These are phyloP conservation scores for Thaumetopoea pityocampa DNA, from an alignment of 1,140 invertebrate genomes.

Conservation along the genomic window DNA sequence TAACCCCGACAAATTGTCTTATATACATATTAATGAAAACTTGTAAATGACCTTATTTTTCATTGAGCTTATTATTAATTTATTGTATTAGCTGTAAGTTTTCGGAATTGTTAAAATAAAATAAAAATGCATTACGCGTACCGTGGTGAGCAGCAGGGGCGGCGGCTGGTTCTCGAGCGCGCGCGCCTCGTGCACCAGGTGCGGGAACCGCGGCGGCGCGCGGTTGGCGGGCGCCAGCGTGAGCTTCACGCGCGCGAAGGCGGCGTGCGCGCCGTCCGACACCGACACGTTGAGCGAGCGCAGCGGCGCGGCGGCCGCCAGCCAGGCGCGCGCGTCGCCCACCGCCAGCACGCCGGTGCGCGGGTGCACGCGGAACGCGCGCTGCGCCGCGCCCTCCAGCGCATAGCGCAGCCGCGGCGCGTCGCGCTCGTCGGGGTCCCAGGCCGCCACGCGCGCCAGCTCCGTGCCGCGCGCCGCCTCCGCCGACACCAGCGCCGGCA, in stretches of 20 bases:
- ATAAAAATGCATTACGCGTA: constrained; percentile 34
- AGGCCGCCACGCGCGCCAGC: constrained; percentile 90
- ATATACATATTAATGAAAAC: no score
- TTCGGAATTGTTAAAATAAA: no score
- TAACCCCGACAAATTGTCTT: no score
- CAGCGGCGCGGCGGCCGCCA: constrained; percentile 50
- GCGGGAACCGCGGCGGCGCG: constrained; percentile 86
- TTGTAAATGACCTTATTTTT: no score
- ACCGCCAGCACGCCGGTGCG: constrained; percentile 79
- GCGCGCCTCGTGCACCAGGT: constrained; percentile 84
- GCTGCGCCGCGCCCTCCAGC: constrained; percentile 89
- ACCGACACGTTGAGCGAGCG: constrained; percentile 87
- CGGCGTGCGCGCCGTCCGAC: constrained; percentile 93
- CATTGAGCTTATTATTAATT: no score
- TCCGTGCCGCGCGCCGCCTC: constrained; percentile 89
- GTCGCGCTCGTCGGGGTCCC: constrained; percentile 90
- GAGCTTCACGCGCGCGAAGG: constrained; percentile 88
- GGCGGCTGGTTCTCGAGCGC: constrained; percentile 88
- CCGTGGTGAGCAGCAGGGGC: constrained; percentile 83
- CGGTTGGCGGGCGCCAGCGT: constrained; percentile 88
- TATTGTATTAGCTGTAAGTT: no score
- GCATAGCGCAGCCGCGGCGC: constrained; percentile 85
- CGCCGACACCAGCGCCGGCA: constrained; percentile 84
- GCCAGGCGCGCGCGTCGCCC: constrained; percentile 74
- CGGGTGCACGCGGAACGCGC: constrained; percentile 87